Percentiles rank a stretch among this genome's conserved stretches.
Conservation (phyloP, 2,888 invertebrate species). For the Lacanobia wlatinum region DNA sequence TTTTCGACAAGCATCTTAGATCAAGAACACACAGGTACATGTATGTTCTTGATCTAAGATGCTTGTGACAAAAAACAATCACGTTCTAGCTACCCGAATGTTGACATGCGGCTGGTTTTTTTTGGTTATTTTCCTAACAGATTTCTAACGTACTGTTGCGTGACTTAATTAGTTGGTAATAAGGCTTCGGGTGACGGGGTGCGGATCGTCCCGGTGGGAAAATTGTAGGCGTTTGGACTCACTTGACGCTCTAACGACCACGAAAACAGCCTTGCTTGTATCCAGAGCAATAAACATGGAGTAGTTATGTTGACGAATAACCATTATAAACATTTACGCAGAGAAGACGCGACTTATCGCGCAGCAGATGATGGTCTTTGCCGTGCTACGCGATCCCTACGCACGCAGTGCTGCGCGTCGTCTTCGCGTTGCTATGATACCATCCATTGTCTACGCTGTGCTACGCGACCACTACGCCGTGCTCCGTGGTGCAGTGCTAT, state of each 20-base stretch:
- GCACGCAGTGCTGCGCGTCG: not conserved
- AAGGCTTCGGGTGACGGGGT: constrained; percentile 82
- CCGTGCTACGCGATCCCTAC: not conserved
- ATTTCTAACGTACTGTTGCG: constrained; percentile 64
- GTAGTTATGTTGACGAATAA: constrained; percentile 40
- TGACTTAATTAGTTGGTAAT: constrained; percentile 77
- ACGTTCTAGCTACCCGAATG: constrained; percentile 26
- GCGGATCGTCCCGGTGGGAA: constrained; percentile 82
- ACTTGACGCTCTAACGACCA: constrained; percentile 86
- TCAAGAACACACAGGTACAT: not conserved
- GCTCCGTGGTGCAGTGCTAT: too few species aligned
- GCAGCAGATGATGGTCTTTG: not conserved
- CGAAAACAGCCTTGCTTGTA: constrained; percentile 81
- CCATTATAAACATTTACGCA: not conserved
- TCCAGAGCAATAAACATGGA: constrained; percentile 68
- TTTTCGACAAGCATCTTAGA: constrained; percentile 21
- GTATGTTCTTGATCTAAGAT: too few species aligned
- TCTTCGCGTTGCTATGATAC: too few species aligned
- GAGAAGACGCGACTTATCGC: not conserved
- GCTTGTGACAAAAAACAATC: constrained; percentile 47
- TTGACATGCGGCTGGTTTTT: constrained; percentile 33
- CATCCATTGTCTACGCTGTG: too few species aligned
- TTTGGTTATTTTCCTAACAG: constrained; percentile 60
- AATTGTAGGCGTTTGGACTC: constrained; percentile 82
- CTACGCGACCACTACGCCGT: not conserved